phyloP scores from a whole-genome alignment of 2,113 vertebrate genomes.

The Parus major region DNA sequence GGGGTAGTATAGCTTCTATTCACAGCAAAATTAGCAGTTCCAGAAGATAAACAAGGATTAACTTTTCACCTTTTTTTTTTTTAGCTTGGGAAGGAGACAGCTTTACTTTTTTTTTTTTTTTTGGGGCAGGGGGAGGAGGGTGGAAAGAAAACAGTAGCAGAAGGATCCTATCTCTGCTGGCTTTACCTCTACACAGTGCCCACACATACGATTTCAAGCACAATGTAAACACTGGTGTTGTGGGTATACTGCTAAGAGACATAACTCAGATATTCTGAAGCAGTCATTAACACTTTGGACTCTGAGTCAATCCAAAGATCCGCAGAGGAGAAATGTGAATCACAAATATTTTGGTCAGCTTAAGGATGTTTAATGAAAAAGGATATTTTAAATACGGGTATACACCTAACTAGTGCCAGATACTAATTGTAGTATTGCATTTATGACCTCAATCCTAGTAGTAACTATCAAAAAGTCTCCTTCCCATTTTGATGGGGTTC shows the following conservation, averaged over 20 bases:
- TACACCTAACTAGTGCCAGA: background rate
- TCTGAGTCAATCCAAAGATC: background rate
- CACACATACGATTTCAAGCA: background rate
- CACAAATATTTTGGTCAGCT: background rate
- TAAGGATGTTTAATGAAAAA: fast-evolving
- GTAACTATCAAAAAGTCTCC: background rate
- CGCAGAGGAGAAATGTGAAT: background rate
- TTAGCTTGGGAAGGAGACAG: background rate
- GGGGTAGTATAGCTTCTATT: background rate
- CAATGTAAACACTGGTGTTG: background rate
- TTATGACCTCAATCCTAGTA: background rate
- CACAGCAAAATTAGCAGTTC: background rate
- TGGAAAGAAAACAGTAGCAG: background rate
- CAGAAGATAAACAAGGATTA: background rate
- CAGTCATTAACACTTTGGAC: background rate
- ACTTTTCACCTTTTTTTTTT: background rate
- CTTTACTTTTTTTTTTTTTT: background rate
- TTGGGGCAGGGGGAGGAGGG: fast-evolving
- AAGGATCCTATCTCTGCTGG: background rate
- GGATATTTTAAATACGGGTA: background rate
- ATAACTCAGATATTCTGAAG: background rate
- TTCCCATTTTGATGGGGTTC: background rate
- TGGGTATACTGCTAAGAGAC: background rate
- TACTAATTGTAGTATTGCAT: background rate
- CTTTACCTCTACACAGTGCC: background rate